Percentiles rank a stretch among this genome's conserved stretches.
Conservation (phyloP, 2,113 vertebrate genomes). For the Kryptolebias marmoratus region DNA sequence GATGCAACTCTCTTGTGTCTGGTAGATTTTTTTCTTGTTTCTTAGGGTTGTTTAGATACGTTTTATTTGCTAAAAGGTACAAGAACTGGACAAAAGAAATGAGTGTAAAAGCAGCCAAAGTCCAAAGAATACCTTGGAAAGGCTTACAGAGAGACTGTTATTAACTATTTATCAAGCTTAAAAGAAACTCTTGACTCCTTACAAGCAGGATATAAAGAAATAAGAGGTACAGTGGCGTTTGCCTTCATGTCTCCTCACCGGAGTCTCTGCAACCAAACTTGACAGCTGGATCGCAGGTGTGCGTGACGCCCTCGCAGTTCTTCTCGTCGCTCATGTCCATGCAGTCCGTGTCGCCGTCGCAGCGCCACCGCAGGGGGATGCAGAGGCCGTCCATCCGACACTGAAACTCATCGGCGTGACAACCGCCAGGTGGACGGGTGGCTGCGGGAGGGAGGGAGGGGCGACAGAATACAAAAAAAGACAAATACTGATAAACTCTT, state of each 20-base stretch:
- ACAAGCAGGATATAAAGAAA: too few relatives aligned
- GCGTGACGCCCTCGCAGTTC: conserved; percentile 94
- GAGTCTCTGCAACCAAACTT: conserved; percentile 97
- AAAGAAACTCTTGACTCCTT: too few relatives aligned
- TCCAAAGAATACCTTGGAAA: too few relatives aligned
- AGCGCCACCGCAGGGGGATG: conserved; percentile 95
- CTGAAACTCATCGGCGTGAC: conserved; percentile 95
- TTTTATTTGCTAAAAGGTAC: too few relatives aligned
- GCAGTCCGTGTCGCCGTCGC: conserved; percentile 95
- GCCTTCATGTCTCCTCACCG: conserved; percentile 66
- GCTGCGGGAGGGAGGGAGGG: conserved; percentile 71
- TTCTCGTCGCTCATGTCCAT: conserved; percentile 98
- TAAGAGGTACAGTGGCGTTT: not conserved
- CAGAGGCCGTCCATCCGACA: conserved; percentile 93
- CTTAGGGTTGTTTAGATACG: too few relatives aligned
- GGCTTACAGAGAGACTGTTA: too few relatives aligned
- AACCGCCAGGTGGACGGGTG: conserved; percentile 92
- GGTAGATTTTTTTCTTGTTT: too few relatives aligned
- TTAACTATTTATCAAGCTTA: too few relatives aligned
- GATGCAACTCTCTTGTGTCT: not conserved
- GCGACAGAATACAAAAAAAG: conserved; percentile 9
- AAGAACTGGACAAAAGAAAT: too few relatives aligned
- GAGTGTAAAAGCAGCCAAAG: too few relatives aligned
- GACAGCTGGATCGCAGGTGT: conserved; percentile 93
- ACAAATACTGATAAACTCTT: conserved; percentile 9